Percentiles rank a stretch among this genome's conserved stretches.
These are phyloP conservation scores for Malurus elegans DNA, from an alignment of 2,113 vertebrate genomes.

Conservation along the genomic window DNA sequence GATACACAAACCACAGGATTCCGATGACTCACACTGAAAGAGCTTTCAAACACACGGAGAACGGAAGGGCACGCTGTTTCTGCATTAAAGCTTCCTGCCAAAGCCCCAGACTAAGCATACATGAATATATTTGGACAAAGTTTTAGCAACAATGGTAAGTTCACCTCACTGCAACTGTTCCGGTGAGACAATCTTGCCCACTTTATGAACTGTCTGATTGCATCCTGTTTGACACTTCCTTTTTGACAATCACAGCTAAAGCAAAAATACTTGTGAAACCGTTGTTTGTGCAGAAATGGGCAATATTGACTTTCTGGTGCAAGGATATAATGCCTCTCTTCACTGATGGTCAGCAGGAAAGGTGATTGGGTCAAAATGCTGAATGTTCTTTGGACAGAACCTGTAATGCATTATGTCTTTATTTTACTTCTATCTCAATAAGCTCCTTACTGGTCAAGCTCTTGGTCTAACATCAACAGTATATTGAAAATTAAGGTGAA, in stretches of 20 bases:
- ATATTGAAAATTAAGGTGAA: neutral
- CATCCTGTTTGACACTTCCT: constrained; percentile 68
- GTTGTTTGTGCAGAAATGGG: neutral
- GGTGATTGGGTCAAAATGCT: neutral
- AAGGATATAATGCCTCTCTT: neutral
- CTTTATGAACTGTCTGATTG: constrained; percentile 39
- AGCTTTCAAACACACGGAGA: constrained; percentile 70
- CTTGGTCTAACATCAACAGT: neutral
- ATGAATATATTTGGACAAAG: constrained; percentile 59
- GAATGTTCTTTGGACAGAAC: neutral
- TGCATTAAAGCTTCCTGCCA: constrained; percentile 80
- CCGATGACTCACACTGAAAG: constrained; percentile 75
- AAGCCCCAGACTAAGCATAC: constrained; percentile 66
- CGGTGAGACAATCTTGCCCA: constrained; percentile 54
- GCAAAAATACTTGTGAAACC: constrained; percentile 3
- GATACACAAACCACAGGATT: constrained; percentile 83
- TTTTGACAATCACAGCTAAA: constrained; percentile 14
- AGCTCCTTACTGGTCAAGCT: neutral
- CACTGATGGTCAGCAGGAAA: neutral
- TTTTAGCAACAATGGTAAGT: constrained; percentile 67
- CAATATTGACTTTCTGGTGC: neutral
- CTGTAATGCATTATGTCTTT: neutral
- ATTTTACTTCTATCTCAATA: neutral
- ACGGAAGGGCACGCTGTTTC: constrained; percentile 77
- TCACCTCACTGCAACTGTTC: constrained; percentile 57